phyloP scores from a whole-genome alignment of 2,888 invertebrate genomes.

The Ryuthela nishihirai region DNA sequence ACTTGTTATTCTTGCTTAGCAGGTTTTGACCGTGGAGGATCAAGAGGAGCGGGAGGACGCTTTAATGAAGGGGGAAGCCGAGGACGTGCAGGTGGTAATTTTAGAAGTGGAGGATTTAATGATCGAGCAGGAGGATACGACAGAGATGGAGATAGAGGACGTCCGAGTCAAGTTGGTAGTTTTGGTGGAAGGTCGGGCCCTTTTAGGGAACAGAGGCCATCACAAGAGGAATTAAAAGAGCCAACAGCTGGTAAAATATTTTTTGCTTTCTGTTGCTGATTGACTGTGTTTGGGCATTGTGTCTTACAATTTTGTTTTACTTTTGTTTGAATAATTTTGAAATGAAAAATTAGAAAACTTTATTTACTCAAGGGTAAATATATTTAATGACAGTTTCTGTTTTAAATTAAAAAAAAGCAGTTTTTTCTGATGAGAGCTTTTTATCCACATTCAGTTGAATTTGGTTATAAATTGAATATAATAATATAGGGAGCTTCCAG shows the following conservation, averaged over 20 bases:
- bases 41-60: slow-evolving; percentile 57
- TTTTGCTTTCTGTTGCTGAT: no score
- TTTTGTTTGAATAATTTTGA: no score
- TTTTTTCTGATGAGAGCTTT: no score
- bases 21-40: slow-evolving; percentile 52
- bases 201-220: slow-evolving; percentile 15
- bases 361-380: no score
- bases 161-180: slow-evolving; percentile 11
- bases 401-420: no score
- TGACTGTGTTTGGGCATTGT: no score
- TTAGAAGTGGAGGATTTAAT: slow-evolving; percentile 17
- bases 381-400: no score
- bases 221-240: slow-evolving; percentile 19
- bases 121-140: slow-evolving; percentile 29
- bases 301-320: no score
- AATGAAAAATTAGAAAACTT: no score
- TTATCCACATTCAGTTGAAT: no score
- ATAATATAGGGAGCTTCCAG: no score
- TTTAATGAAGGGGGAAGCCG: slow-evolving; percentile 44
- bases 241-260: slow-evolving; percentile 25
- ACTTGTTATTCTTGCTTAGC: background rate
- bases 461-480: no score
- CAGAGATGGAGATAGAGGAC: slow-evolving; percentile 27
- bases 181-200: slow-evolving; percentile 22
- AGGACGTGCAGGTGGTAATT: slow-evolving; percentile 24